Percentiles rank a stretch among this genome's conserved stretches.
phyloP scores from a whole-genome alignment of 2,797 vertebrate genomes.

The Eulemur albifrons region DNA sequence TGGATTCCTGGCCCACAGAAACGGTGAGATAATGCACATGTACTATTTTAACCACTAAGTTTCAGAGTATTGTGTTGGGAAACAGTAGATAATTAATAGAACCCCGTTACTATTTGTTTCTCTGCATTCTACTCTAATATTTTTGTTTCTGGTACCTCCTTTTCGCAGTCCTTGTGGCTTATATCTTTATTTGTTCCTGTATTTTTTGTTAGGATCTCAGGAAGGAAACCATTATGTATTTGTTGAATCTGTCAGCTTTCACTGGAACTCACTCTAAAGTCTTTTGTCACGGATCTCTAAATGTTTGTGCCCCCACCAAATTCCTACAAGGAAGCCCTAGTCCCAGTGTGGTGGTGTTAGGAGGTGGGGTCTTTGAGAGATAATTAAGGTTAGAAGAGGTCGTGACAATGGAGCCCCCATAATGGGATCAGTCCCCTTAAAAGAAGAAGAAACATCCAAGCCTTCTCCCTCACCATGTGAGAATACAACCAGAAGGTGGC shows the following conservation, averaged over 20 bases:
- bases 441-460: neutral
- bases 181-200: neutral
- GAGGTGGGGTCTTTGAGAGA: neutral
- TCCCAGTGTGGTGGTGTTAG: neutral
- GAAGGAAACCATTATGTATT: neutral
- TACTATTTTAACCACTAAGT: neutral
- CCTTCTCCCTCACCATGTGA: neutral
- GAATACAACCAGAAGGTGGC: neutral
- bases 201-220: neutral
- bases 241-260: neutral
- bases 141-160: neutral
- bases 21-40: neutral
- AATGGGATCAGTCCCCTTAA: neutral
- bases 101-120: neutral
- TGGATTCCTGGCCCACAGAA: neutral
- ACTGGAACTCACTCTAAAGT: neutral
- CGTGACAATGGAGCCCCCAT: neutral
- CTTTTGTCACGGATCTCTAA: neutral
- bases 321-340: neutral
- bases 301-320: neutral
- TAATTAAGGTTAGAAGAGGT: neutral
- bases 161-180: neutral
- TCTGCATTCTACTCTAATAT: neutral
- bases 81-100: neutral
- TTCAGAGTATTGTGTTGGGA: neutral